Base-by-base conservation (phyloP, 2,888 invertebrate genomes). In the Scaptomyza caliginosa region DNA sequence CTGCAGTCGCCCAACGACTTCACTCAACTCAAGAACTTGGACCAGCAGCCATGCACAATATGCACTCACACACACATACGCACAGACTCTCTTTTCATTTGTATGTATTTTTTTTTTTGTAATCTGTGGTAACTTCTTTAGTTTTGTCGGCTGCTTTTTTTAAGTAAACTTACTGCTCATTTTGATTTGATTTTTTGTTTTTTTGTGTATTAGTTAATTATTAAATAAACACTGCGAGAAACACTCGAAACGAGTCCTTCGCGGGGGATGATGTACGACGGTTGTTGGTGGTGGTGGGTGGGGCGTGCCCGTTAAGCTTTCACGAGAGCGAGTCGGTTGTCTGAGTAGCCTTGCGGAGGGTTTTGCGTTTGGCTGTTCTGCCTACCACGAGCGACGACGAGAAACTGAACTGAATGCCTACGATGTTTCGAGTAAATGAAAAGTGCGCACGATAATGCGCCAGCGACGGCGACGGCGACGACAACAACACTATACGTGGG, bases 341-440 rank as follows among this genome's bases (percentile, higher is more conserved):
- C 62, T 28, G 38, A 71, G 39, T 51, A 74, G 71, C 55, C 46
- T 72, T 39, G 40, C 69, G 74, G 62, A 74, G 58, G 16, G 50
- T 52, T 59, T 13, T 75, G 69, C 77, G 74, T 55, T 74, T 60
- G 64, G 78, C 71, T 77, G 86, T 78, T 85, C 67, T 82, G 78
- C 86, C 73, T 73, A 69, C 68, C 78, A 87, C 88, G 87, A 88
- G 87, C 82, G 76, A 69, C 85, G 82, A 82, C 79, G 87, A 85
- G 72, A 77, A 85, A 88, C 87, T 88, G 79, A 85, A 88, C 79
- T 88, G 67, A 85, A 77, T 59, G 77, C 48, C 58, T 57, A 46
- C 51, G 50, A 52, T 42, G 74, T 58, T 43, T 64, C 65, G 62
- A 72, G 62, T 67, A 63, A 86, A 69, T 67, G 81, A 67, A 88